phyloP scores from a whole-genome alignment of 2,797 vertebrate species.

The Paratrypauchen microcephalus region DNA sequence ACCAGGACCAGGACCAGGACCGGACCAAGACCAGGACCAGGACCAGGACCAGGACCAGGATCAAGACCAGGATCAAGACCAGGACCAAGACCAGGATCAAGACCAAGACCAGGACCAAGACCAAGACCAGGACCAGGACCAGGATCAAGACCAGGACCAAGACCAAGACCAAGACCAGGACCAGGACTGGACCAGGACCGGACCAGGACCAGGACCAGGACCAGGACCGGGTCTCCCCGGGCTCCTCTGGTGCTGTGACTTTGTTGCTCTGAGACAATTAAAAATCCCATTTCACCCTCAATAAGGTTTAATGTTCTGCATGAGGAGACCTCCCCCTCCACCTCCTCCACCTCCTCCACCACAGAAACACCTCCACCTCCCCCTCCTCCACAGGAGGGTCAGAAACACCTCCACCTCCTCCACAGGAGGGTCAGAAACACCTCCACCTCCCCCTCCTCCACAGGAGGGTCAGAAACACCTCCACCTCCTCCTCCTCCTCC shows the following conservation, averaged over 20 bases:
- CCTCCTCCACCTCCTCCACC: no score
- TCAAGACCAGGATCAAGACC: not conserved
- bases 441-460: no score
- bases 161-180: not conserved
- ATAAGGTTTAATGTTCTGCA: conserved; percentile 80
- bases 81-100: not conserved
- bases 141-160: not conserved
- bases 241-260: conserved; percentile 51
- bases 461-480: no score
- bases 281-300: conserved; percentile 82
- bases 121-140: not conserved
- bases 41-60: not conserved
- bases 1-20: not conserved
- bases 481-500: no score
- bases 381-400: no score
- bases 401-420: no score
- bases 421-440: no score
- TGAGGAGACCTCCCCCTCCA: no score
- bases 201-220: not conserved
- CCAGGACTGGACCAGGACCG: not conserved
- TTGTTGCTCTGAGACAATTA: conserved; percentile 80
- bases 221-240: not conserved
- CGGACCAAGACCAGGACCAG: not conserved
- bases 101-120: not conserved
- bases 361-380: no score